A percentile compares a stretch with the other conserved stretches of the same genome.
Evolutionary conservation across 2,888 invertebrate genomes (phyloP).

Genomic region (Hermaeophaga mercurialis): DNA sequence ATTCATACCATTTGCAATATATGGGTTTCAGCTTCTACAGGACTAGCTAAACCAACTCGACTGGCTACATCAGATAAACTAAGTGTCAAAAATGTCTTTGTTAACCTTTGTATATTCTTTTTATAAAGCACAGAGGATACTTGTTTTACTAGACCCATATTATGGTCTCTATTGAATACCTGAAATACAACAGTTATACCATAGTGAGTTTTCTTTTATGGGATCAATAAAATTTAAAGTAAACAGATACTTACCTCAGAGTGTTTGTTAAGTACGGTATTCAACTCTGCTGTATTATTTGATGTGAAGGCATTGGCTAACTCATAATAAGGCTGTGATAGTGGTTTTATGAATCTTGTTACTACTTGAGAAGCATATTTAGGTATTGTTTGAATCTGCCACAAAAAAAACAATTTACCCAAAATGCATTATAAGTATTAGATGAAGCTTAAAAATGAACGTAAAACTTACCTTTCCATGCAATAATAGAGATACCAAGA

Average conservation of each 20-base stretch:
- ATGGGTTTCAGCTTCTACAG: conserved; percentile 89
- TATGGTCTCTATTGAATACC: conserved; percentile 77
- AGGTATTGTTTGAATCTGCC: conserved; percentile 69
- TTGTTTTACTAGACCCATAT: conserved; percentile 81
- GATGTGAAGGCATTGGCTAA: conserved; percentile 80
- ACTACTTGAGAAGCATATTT: conserved; percentile 93
- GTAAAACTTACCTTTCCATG: conserved; percentile 81
- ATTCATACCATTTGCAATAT: conserved; percentile 88
- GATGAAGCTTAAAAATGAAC: neutral
- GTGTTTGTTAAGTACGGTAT: conserved; percentile 74
- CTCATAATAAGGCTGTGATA: conserved; percentile 88
- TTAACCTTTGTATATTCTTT: conserved; percentile 94
- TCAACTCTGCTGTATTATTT: conserved; percentile 74
- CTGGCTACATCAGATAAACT: conserved; percentile 89
- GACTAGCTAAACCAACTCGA: conserved; percentile 82
- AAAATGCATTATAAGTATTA: neutral
- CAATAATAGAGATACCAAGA: conserved; percentile 87
- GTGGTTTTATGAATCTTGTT: conserved; percentile 80
- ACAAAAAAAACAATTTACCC: conserved; percentile 25
- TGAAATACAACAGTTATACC: conserved; percentile 30
- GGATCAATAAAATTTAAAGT: neutral
- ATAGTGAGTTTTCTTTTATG: neutral
- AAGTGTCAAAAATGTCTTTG: conserved; percentile 91
- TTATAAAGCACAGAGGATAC: conserved; percentile 89
- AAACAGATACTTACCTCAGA: conserved; percentile 62